phyloP scores from a whole-genome alignment of 2,888 invertebrate genomes.

The Conomelus anceps region DNA sequence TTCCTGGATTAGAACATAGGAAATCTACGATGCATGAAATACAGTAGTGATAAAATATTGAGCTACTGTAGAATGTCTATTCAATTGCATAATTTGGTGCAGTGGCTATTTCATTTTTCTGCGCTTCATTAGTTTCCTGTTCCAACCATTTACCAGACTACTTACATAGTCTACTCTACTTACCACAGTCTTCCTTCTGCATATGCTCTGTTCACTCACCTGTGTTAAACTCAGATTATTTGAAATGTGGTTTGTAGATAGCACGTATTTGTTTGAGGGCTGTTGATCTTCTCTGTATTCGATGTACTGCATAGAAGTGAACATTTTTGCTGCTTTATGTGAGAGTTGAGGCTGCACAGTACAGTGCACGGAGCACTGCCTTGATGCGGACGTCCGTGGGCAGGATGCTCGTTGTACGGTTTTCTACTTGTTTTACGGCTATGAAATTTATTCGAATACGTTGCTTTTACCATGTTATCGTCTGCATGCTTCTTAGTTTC shows the following conservation, averaged over 20 bases:
- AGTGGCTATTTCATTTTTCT: background rate
- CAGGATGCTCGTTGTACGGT: background rate
- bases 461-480: too few relatives aligned
- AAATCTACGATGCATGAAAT: background rate
- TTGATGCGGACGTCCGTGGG: background rate
- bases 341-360: background rate
- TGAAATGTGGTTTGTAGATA: background rate
- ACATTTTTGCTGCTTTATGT: background rate
- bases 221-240: background rate
- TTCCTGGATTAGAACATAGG: background rate
- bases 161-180: too few relatives aligned
- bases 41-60: too few relatives aligned
- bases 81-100: background rate
- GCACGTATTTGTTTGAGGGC: background rate
- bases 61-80: background rate
- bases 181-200: background rate
- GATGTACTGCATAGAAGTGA: background rate
- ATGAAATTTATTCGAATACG: background rate
- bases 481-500: background rate
- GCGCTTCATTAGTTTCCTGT: background rate
- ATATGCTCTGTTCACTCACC: too few relatives aligned
- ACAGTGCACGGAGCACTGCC: background rate
- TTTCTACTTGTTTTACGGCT: background rate
- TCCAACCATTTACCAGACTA: background rate
- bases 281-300: background rate